phyloP scores from a whole-genome alignment of 2,888 invertebrate genomes.

The Hylaea fasciaria region DNA sequence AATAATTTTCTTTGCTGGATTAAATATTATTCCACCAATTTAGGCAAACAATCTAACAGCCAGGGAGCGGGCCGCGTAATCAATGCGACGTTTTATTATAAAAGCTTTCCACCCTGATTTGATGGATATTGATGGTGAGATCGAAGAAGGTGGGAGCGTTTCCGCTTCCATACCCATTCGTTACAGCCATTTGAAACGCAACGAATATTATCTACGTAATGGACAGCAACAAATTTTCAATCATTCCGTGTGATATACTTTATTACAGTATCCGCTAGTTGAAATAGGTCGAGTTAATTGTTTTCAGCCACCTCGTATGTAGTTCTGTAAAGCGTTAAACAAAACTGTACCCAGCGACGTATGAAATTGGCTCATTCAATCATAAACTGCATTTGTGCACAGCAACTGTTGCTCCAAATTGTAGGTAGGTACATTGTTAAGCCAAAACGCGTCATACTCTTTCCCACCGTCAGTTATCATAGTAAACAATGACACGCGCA shows the following conservation, averaged over 20 bases:
- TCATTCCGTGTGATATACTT: too few relatives aligned
- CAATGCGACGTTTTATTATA: conserved; percentile 30
- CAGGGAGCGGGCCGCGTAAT: conserved; percentile 21
- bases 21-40: conserved; percentile 18
- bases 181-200: conserved; percentile 10
- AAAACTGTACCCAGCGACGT: conserved; percentile 4
- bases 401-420: conserved; percentile 16
- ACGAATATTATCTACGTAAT: too few relatives aligned
- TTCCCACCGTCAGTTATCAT: conserved; percentile 1
- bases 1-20: conserved; percentile 1
- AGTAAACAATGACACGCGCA: conserved; percentile 11
- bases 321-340: too few relatives aligned
- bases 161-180: conserved; percentile 18
- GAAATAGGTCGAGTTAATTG: neutral
- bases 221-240: too few relatives aligned
- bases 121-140: conserved; percentile 29
- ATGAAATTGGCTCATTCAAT: conserved; percentile 5
- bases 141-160: conserved; percentile 16
- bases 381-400: conserved; percentile 9
- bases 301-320: neutral
- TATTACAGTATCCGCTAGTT: too few relatives aligned
- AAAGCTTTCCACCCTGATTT: conserved; percentile 28
- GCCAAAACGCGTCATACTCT: neutral
- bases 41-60: conserved; percentile 15
- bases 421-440: neutral